Evolutionary conservation across 1,140 invertebrate species (phyloP).

Genomic region (Drosophila mauritiana): DNA sequence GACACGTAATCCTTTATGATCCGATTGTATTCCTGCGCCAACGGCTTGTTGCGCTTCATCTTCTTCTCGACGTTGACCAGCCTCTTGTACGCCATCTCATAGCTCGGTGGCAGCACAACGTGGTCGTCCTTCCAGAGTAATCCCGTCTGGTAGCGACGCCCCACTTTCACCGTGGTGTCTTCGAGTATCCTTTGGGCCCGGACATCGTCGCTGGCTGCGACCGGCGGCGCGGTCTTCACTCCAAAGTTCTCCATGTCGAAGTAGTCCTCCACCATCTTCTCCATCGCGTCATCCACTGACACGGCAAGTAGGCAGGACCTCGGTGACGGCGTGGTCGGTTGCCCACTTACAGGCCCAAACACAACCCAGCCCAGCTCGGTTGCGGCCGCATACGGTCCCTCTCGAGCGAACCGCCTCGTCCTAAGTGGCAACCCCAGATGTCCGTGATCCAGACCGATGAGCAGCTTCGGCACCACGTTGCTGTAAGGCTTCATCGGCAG

Average conservation of each 20-base stretch:
- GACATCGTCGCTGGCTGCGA: background rate
- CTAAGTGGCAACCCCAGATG: too few relatives aligned
- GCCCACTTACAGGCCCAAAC: too few relatives aligned
- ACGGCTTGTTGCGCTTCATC: background rate
- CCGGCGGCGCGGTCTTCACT: background rate
- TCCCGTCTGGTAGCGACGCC: background rate
- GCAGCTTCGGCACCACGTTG: too few relatives aligned
- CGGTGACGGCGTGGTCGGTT: too few relatives aligned
- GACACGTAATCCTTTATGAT: background rate
- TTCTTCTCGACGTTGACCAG: slow-evolving; percentile 1
- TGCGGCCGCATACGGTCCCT: background rate
- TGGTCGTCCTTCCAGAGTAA: slow-evolving; percentile 4
- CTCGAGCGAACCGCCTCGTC: background rate
- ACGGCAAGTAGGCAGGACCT: slow-evolving; percentile 14
- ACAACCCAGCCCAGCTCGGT: background rate
- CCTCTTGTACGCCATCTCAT: background rate
- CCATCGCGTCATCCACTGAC: background rate
- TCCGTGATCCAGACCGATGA: too few relatives aligned
- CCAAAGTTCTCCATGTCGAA: background rate
- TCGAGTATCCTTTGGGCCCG: background rate
- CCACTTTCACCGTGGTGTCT: background rate
- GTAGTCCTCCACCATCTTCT: background rate
- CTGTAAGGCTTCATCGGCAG: background rate
- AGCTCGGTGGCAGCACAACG: slow-evolving; percentile 1
- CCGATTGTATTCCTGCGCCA: background rate